These are phyloP conservation scores for Chaetodon auriga DNA, from an alignment of 2,113 vertebrate genomes.

Conservation along the genomic window DNA sequence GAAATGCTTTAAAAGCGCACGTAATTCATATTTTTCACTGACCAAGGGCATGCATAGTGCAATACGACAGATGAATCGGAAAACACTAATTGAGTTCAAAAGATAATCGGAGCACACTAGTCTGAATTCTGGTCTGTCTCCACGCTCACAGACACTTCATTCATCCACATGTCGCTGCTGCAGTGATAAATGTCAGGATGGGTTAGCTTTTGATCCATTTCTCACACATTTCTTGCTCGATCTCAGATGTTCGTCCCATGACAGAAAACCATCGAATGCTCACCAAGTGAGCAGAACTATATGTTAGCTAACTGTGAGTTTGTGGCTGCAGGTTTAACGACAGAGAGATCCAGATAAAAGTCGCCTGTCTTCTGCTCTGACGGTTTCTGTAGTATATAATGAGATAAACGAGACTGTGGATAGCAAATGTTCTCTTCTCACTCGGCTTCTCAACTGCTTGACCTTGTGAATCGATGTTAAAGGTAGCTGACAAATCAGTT, in stretches of 20 bases:
- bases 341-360: background rate
- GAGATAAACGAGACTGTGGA: background rate
- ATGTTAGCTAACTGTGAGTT: background rate
- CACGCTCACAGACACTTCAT: background rate
- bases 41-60: slow-evolving; percentile 10
- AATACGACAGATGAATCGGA: background rate
- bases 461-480: slow-evolving; percentile 51
- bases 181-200: background rate
- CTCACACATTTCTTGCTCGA: background rate
- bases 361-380: background rate
- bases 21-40: background rate
- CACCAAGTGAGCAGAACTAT: too few species aligned
- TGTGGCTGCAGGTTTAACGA: background rate
- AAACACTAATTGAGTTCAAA: too few species aligned
- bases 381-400: rapidly evolving
- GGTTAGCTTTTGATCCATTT: too few species aligned
- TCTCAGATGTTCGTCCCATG: too few species aligned
- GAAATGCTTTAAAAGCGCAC: slow-evolving; percentile 4
- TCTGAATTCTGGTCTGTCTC: too few species aligned
- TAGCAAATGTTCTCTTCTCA: too few species aligned
- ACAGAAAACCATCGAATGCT: background rate
- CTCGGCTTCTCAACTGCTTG: background rate
- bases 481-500: too few species aligned
- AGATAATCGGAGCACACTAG: background rate
- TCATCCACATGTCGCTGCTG: slow-evolving; percentile 9